A percentile compares a stretch with the other conserved stretches of the same genome.
phyloP scores from a whole-genome alignment of 2,888 invertebrate genomes.

The Acanthopleura granulata region DNA sequence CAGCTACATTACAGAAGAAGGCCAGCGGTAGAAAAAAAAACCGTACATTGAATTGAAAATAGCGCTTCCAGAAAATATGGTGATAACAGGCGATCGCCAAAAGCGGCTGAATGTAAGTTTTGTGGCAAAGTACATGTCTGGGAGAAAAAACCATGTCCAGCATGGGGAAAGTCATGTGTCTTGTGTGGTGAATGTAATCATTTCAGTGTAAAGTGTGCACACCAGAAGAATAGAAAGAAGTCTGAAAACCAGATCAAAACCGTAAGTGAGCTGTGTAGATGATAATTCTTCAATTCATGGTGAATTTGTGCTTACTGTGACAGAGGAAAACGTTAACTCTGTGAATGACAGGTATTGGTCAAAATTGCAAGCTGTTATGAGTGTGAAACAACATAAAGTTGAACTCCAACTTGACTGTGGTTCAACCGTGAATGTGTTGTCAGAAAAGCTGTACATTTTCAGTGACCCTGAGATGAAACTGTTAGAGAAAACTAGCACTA shows the following conservation, averaged over 20 bases:
- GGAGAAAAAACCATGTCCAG: constrained; percentile 4
- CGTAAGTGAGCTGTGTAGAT: background rate
- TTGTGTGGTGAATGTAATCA: constrained; percentile 4
- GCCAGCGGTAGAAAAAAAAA: background rate
- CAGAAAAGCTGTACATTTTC: background rate
- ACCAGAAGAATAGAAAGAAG: background rate
- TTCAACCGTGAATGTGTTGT: constrained; percentile 6
- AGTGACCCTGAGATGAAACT: background rate
- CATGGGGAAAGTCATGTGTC: constrained; percentile 16
- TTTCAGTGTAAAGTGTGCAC: constrained; percentile 2
- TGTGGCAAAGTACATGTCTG: background rate
- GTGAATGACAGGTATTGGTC: background rate
- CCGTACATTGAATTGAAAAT: background rate
- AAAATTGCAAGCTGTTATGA: constrained; percentile 4
- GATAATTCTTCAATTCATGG: background rate
- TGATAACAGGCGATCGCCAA: background rate
- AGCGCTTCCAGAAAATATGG: background rate
- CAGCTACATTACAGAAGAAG: background rate
- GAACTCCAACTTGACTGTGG: constrained; percentile 10
- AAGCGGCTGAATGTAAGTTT: constrained; percentile 7
- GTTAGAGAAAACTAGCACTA: background rate
- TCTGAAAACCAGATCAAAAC: background rate
- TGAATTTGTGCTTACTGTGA: constrained; percentile 7
- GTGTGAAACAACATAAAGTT: background rate
- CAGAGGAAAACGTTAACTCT: background rate